Evolutionary conservation across 2,113 vertebrate species (phyloP), one percentile per base, ranked within the genome.

Genomic region (Mionectes macconnelli): DNA sequence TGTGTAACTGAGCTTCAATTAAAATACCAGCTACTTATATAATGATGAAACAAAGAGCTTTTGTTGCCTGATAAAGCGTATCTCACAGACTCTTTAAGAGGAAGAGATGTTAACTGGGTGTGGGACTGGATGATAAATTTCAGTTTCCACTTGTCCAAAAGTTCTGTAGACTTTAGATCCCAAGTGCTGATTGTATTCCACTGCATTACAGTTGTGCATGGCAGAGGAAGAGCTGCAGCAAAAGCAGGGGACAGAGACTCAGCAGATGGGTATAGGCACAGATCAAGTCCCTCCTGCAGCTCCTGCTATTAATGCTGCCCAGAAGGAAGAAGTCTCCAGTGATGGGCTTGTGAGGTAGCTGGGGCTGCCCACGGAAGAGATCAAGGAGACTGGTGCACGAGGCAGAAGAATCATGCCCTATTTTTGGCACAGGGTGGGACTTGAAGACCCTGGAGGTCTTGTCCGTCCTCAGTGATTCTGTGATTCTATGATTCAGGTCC

Each of bases 311-410:
- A 22, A 22, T 25, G 39, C 53, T 52, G 27, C 12, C 35, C 35
- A 31, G 64, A 70, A 45, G 13, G 40, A 78, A 53, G 20, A 53
- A 40, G 6, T 21, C 14, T 90, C 25, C 42, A 42, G 35, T 0
- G 0, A 39, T 0, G 1, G 23, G 7, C 14, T 45, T 45, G 52
- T 0, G 3, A 81, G 50, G 37, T 59, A 63, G 50, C 57, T 60
- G 40, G 15, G 57, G 16, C 40, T 87, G 60, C 70, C 55, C 12
- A 8, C 37, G 40, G 39, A 69, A 73, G 10, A 62, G n/a, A 24
- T n/a, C 13, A 55, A 18, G 27, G 23, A 55, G 3, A 24, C 59
- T 63, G 28, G 30, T 10, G 33, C 0, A 0, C 9, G 49, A 35
- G 4, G 5, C 19, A 87, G 53, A 14, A 80, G 18, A 52, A 60